A percentile compares a stretch with the other conserved stretches of the same genome.
These are phyloP conservation scores for Mylabris phalerata DNA, from an alignment of 1,140 invertebrate species.

Conservation along the genomic window DNA sequence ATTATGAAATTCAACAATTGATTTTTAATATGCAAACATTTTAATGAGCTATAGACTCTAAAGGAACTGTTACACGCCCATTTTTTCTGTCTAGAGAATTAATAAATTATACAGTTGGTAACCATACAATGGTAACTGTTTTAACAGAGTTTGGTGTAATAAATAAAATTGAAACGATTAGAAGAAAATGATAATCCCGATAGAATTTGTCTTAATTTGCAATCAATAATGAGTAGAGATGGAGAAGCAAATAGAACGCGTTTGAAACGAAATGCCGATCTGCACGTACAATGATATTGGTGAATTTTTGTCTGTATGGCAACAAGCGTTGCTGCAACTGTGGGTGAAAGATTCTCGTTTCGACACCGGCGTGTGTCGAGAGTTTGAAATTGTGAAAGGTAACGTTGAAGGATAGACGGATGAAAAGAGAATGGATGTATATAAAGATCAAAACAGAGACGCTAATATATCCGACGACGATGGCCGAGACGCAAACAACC, in stretches of 20 bases:
- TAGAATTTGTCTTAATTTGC: not conserved
- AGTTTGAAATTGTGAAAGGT: not conserved
- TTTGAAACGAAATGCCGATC: constrained; percentile 5
- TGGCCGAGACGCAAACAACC: constrained; percentile 7
- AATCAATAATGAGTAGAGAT: constrained; percentile 9
- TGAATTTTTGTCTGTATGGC: constrained; percentile 3
- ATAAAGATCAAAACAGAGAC: constrained; percentile 38
- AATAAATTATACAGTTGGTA: too few relatives aligned
- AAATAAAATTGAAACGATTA: too few relatives aligned
- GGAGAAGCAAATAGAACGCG: not conserved
- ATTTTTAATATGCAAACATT: too few relatives aligned
- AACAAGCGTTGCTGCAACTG: too few relatives aligned
- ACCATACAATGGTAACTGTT: too few relatives aligned
- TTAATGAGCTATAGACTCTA: too few relatives aligned
- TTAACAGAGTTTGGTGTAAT: too few relatives aligned
- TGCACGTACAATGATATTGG: constrained; percentile 8
- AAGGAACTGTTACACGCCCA: too few relatives aligned
- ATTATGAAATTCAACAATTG: too few relatives aligned
- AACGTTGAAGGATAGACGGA: constrained; percentile 29
- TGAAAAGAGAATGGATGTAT: constrained; percentile 34
- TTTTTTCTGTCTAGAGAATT: too few relatives aligned
- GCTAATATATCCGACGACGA: constrained; percentile 20
- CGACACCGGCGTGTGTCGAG: not conserved
- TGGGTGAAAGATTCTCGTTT: not conserved
- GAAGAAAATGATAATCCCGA: too few relatives aligned